These are phyloP conservation scores for Cheilosia vernalis DNA, from an alignment of 2,888 invertebrate species.

Conservation along the genomic window DNA sequence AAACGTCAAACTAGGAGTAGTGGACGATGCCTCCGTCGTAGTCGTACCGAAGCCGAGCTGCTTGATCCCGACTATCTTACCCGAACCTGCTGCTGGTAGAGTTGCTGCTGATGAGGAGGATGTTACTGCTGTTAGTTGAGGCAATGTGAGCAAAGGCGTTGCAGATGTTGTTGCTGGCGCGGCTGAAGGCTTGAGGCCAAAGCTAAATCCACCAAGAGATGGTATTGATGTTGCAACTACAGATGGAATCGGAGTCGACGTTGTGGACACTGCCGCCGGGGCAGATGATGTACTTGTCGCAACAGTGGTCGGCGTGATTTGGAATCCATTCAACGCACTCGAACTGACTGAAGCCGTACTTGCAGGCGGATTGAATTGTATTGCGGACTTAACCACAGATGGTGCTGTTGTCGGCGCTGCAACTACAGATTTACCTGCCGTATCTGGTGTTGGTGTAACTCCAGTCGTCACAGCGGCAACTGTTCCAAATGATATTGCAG, in stretches of 20 bases:
- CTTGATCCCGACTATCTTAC: slow-evolving; percentile 18
- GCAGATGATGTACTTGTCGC: neutral
- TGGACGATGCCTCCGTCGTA: slow-evolving; percentile 1
- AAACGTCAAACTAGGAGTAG: slow-evolving; percentile 44
- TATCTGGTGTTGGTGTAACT: slow-evolving; percentile 11
- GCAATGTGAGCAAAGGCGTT: neutral
- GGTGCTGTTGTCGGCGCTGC: slow-evolving; percentile 8
- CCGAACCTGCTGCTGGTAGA: neutral
- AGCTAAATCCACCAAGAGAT: slow-evolving; percentile 41
- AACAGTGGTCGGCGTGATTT: neutral
- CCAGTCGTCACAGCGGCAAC: slow-evolving; percentile 39
- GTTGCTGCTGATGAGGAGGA: slow-evolving; percentile 7
- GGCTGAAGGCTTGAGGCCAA: slow-evolving; percentile 49
- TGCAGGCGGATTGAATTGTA: slow-evolving; percentile 8
- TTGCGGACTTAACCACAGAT: slow-evolving; percentile 1
- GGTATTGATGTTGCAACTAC: slow-evolving; percentile 14
- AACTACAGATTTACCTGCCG: neutral
- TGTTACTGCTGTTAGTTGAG: slow-evolving; percentile 25
- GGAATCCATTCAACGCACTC: slow-evolving; percentile 10
- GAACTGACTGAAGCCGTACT: neutral
- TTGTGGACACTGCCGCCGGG: neutral
- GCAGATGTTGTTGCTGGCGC: slow-evolving; percentile 5
- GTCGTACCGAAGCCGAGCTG: slow-evolving; percentile 35
- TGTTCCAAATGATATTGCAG: slow-evolving; percentile 34
- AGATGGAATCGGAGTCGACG: slow-evolving; percentile 1